These are phyloP conservation scores for Coregonus clupeaformis DNA, from an alignment of 2,113 vertebrate genomes.

Conservation along the genomic window DNA sequence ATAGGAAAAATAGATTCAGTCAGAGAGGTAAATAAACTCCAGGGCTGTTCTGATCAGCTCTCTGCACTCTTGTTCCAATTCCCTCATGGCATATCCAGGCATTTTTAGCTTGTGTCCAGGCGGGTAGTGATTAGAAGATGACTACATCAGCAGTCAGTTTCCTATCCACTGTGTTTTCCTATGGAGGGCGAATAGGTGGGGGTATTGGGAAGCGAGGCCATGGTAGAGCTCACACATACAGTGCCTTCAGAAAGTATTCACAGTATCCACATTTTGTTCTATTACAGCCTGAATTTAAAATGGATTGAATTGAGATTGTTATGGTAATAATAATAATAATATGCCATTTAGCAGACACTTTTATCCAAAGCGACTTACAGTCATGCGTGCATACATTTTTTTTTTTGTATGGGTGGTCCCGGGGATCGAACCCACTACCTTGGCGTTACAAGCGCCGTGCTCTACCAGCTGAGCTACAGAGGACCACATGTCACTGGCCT, in stretches of 20 bases:
- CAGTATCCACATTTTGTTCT: too few species aligned
- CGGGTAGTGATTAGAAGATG: slow-evolving; percentile 59
- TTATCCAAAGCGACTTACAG: too few species aligned
- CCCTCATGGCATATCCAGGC: slow-evolving; percentile 58
- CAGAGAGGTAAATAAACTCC: slow-evolving; percentile 59
- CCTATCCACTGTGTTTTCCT: slow-evolving; percentile 62
- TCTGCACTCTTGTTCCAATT: slow-evolving; percentile 57
- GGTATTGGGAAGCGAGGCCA: slow-evolving; percentile 7
- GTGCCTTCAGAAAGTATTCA: background rate
- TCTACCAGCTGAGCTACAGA: too few species aligned
- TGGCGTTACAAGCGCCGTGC: too few species aligned
- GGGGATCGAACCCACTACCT: too few species aligned
- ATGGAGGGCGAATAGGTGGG: slow-evolving; percentile 49
- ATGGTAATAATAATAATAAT: too few species aligned
- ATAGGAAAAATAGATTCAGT: slow-evolving; percentile 47
- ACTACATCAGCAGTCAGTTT: slow-evolving; percentile 68
- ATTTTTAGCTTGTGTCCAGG: slow-evolving; percentile 63
- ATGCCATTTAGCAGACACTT: too few species aligned
- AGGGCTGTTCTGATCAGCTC: slow-evolving; percentile 52
- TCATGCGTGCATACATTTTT: too few species aligned
- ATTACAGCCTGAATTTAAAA: too few species aligned
- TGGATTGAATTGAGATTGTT: too few species aligned
- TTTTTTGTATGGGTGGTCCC: too few species aligned
- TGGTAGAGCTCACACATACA: slow-evolving; percentile 15
- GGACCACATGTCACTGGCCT: too few species aligned